Evolutionary conservation across 2,888 invertebrate species (phyloP).

Genomic region (Rutpela maculata): DNA sequence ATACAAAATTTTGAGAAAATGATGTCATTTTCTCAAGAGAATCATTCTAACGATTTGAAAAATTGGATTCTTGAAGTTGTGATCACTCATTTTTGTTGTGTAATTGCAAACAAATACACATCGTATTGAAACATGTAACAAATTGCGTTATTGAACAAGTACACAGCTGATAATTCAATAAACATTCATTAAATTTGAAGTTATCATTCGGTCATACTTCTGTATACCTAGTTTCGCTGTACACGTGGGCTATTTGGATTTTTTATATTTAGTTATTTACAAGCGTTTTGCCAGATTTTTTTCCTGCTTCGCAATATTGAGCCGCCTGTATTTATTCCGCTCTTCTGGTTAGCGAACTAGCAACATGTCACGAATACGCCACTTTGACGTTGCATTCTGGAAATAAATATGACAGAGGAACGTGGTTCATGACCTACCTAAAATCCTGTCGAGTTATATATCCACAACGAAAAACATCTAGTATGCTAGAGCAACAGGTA

Average conservation of each 20-base stretch:
- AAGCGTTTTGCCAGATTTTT: not conserved
- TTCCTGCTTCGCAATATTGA: not conserved
- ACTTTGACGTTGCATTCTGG: not conserved
- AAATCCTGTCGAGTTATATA: conserved; percentile 33
- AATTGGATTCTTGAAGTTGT: too few species aligned
- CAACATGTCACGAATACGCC: not conserved
- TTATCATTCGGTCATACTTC: too few species aligned
- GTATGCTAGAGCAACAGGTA: conserved; percentile 31
- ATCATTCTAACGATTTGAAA: too few species aligned
- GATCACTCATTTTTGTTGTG: too few species aligned
- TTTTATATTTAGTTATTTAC: not conserved
- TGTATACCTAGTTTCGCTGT: too few species aligned
- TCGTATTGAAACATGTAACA: too few species aligned
- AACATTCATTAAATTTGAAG: too few species aligned
- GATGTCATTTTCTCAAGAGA: too few species aligned
- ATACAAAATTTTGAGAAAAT: too few species aligned
- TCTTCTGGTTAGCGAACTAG: not conserved
- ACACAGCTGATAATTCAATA: too few species aligned
- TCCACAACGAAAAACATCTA: conserved; percentile 30
- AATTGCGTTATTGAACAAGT: too few species aligned
- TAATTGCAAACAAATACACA: too few species aligned
- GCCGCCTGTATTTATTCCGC: not conserved
- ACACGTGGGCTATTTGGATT: not conserved
- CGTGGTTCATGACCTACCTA: conserved; percentile 47
- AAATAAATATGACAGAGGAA: conserved; percentile 1